Base-by-base conservation (phyloP, 2,888 invertebrate genomes). In the Steromphala cineraria region DNA sequence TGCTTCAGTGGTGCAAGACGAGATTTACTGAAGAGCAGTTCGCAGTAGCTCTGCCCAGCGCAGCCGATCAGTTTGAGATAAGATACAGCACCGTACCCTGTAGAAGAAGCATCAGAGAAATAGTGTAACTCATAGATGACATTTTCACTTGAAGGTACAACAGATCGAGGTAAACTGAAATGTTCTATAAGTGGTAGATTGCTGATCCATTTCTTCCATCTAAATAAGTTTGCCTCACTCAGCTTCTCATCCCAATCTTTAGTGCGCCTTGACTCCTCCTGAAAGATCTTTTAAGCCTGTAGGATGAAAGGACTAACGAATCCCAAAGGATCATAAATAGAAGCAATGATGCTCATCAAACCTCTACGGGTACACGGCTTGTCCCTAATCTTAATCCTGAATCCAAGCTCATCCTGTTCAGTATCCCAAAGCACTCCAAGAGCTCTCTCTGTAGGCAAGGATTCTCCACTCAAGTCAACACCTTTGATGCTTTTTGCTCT, bases 371-470 rank as follows among this genome's bases (percentile, higher is more conserved):
- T 36, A 36, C 3, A 36, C 8, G 15, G 53, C 19, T 74, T 56
- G 19, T 80, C 62, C 36, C 80, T 36, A 4, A 56, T 28, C 0
- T 62, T n/a, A 31, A 77, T 71, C 5, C 19, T 67, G 53, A 81
- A 84, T 0, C 78, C 53, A 67, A 86, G 36, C 5, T 10, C n/a
- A 75, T 83, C 82, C 13, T 75, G 36, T 17, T 80, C 78, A 13
- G 56, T 55, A 46, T 74, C 46, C 84, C 83, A 85, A 7, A 36
- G 52, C 2, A 85, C 24, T 10, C 85, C 84, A 17, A 85, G 78
- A 17, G 84, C 67, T 75, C 82, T 77, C 24, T 85, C 83, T 1
- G 53, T 19, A 0, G 83, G 83, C 17, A 84, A 53, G 2, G 8
- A n/a, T 0, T 53, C 81, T 31, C 40, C 21, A 67, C 15, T n/a